Base-by-base conservation (phyloP, 2,888 invertebrate species). In the Anthrax anthrax region DNA sequence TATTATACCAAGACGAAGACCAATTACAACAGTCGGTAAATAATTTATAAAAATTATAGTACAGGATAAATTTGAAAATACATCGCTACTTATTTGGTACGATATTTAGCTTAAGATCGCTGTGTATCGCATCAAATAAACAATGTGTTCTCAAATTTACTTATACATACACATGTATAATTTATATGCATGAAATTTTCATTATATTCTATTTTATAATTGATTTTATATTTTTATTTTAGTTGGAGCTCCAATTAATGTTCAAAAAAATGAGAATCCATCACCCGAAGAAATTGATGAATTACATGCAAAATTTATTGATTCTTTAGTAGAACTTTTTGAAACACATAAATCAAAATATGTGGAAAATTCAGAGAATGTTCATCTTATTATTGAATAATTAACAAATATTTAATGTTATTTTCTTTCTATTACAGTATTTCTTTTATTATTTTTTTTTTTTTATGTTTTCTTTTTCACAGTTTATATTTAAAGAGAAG, bases 181-280 rank as follows among this genome's bases (percentile, higher is more conserved):
- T 39, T 39, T 36, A 3, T 23, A 6, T 23, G 4, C 23, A 1
- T 39, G 16, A 36, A 4, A 6, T n/a, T 38, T 6, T 6, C 23
- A 8, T 23, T 23, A 23, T 23, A 6, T 6, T 23, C 23, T n/a
- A 36, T n/a, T 36, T 16, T 36, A 16, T 14, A 36, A 36, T 4
- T 12, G 2, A 8, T 36, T 5, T 16, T 8, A 16, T n/a, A 16
- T 36, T 36, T 16, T 6, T 16, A 6, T 76, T 78, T 47, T 68
- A 91, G 91, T 96, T 60, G 96, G 96, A 4, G 70, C 74, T 18
- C 92, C 96, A 5, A 77, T 96, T 58, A 78, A 81, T 45, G 75
- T 95, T 0, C 71, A 76, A 43, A 79, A 76, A 65, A 78, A 77
- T 53, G 63, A 71, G 14, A 74, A 83, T 32, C 94, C 95, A 1